Percentiles rank a stretch among this genome's conserved stretches.
phyloP scores from a whole-genome alignment of 2,797 vertebrate species.

The Chelidonichthys spinosus region DNA sequence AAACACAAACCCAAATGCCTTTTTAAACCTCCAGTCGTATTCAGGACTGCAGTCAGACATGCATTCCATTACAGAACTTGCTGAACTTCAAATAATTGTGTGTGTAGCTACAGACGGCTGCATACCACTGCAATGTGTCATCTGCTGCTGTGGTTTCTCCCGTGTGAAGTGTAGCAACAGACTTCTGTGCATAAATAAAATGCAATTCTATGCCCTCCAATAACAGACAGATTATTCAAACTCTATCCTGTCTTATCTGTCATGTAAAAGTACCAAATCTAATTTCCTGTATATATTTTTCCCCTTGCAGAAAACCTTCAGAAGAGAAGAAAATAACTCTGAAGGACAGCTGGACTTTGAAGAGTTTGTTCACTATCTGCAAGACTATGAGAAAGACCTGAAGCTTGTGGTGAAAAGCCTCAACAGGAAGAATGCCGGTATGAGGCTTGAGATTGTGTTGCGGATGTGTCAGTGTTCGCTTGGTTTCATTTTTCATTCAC shows the following conservation, averaged over 20 bases:
- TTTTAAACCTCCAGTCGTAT: neutral
- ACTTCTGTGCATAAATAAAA: neutral
- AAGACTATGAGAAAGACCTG: slow-evolving; percentile 96
- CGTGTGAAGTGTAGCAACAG: neutral
- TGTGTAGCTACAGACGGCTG: neutral
- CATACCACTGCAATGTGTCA: neutral
- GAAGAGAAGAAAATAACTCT: slow-evolving; percentile 84
- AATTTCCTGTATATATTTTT: fast-evolving
- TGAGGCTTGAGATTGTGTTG: neutral
- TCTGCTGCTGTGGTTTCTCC: neutral
- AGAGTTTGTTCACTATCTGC: slow-evolving; percentile 96
- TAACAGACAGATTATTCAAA: neutral
- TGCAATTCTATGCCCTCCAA: neutral
- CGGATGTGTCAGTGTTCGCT: fast-evolving
- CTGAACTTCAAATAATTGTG: neutral
- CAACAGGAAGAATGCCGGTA: slow-evolving; percentile 93
- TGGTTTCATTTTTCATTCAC: neutral
- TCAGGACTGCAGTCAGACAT: neutral
- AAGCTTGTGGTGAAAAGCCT: slow-evolving; percentile 93
- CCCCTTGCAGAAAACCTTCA: slow-evolving; percentile 88
- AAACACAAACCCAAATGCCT: slow-evolving; percentile 6
- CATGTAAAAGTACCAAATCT: neutral
- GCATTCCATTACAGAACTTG: slow-evolving; percentile 25
- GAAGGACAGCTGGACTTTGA: slow-evolving; percentile 95
- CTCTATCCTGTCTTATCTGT: neutral